Evolutionary conservation across 2,113 vertebrate species (phyloP), one percentile per base, ranked within the genome.

Genomic region (Glaucidium brasilianum): DNA sequence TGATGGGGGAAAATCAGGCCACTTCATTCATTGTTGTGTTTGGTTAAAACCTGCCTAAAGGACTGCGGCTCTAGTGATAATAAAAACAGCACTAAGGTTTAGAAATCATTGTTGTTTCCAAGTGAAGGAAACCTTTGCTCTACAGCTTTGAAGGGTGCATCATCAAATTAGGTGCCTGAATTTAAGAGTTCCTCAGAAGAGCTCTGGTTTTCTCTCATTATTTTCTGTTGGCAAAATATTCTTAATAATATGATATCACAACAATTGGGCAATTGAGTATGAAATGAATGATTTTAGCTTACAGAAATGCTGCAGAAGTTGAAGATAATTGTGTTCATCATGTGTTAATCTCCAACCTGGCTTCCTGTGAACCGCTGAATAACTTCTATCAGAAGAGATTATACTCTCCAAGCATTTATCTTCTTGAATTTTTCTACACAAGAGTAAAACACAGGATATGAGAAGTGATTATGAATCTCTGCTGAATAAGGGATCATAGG

Each of bases 191-290:
- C 37, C 60, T 67, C 64, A 58, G 53, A 74, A 43, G 43, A 68
- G 4, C 30, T 92, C 66, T 86, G 23, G 8, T 62, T 90, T 92
- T 27, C 27, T 81, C 47, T 95, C 41, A 20, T 59, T 86, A 59
- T 85, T 90, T 93, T 88, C 41, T 75, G 15, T 74, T 84, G 78
- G 27, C 52, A 94, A 77, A 90, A 75, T 92, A 71, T 43, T 85
- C 27, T 63, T 94, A 79, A 41, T 79, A 76, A 59, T 27, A 32
- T 71, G 75, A 15, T 75, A 67, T 30, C 27, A 37, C 41, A 71
- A 34, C 50, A 59, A 3, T 56, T 56, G 55, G 23, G 6, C 35
- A 78, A 78, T 47, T 67, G 68, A 76, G 17, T 76, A 60, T 59
- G 59, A 76, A 76, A 72, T 35, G 37, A 86, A 86, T 41, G n/a